These are phyloP conservation scores for Epirrhoe alternata DNA, from an alignment of 2,888 invertebrate genomes.

Conservation along the genomic window DNA sequence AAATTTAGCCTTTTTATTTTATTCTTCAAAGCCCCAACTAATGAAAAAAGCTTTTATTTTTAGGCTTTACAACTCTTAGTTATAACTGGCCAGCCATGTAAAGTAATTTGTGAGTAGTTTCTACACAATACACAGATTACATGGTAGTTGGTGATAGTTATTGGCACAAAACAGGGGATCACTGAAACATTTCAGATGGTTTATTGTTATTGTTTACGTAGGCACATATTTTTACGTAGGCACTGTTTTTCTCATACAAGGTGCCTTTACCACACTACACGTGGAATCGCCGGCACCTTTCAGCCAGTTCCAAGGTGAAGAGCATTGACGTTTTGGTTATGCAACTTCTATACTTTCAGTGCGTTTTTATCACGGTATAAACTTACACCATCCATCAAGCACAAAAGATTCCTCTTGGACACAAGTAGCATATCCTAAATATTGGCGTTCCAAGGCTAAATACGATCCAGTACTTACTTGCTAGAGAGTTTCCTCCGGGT, in stretches of 20 bases:
- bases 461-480: slow-evolving; percentile 75
- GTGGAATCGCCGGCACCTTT: slow-evolving; percentile 53
- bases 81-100: too few species aligned
- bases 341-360: slow-evolving; percentile 64
- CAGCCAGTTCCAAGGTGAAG: slow-evolving; percentile 60
- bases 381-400: slow-evolving; percentile 14
- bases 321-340: slow-evolving; percentile 80
- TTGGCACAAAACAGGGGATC: not conserved
- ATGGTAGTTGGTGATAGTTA: not conserved
- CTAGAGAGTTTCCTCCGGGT: slow-evolving; percentile 85
- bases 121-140: too few species aligned
- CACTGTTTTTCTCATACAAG: slow-evolving; percentile 1
- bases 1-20: not conserved
- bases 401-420: not conserved
- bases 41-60: not conserved
- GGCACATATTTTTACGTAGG: not conserved
- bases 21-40: not conserved
- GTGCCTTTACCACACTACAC: slow-evolving; percentile 39
- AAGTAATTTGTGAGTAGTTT: too few species aligned
- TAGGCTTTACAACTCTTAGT: too few species aligned
- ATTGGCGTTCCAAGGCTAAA: slow-evolving; percentile 5
- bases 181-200: not conserved
- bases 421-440: not conserved
- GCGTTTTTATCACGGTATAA: slow-evolving; percentile 24
- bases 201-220: slow-evolving; percentile 7